Evolutionary conservation across 2,888 invertebrate genomes (phyloP).

Genomic region (Emmelina monodactyla): DNA sequence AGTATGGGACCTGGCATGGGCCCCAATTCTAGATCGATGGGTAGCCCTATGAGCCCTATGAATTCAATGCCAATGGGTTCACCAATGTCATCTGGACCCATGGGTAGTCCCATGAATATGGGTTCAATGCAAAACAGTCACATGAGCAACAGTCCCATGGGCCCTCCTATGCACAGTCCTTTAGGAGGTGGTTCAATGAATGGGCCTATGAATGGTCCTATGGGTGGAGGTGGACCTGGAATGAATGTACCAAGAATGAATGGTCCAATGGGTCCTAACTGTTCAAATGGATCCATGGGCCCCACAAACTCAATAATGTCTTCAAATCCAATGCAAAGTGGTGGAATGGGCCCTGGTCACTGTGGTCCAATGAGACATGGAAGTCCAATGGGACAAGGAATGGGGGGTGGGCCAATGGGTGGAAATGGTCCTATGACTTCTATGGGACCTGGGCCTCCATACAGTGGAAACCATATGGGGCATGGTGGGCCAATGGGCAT

Average conservation of each 20-base stretch:
- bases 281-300: conserved; percentile 67
- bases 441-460: conserved; percentile 58
- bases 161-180: conserved; percentile 79
- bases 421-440: conserved; percentile 57
- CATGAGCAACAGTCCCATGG: conserved; percentile 78
- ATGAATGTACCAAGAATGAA: conserved; percentile 65
- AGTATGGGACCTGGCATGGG: conserved; percentile 69
- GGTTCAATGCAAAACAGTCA: conserved; percentile 68
- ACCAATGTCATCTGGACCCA: conserved; percentile 73
- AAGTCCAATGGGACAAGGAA: conserved; percentile 64
- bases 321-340: conserved; percentile 57
- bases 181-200: conserved; percentile 66
- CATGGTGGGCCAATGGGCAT: conserved; percentile 62
- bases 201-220: conserved; percentile 64
- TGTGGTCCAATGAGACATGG: conserved; percentile 64
- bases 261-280: conserved; percentile 62
- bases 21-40: conserved; percentile 68
- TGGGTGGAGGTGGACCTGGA: conserved; percentile 68
- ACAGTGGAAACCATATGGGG: conserved; percentile 57
- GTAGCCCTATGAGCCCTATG: conserved; percentile 79
- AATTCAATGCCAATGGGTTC: conserved; percentile 76
- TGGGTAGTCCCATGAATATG: conserved; percentile 79
- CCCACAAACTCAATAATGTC: conserved; percentile 64
- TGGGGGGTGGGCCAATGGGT: conserved; percentile 67
- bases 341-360: conserved; percentile 59